Percentiles rank a stretch among this genome's conserved stretches.
These are phyloP conservation scores for Latrodectus geometricus DNA, from an alignment of 1,140 invertebrate species.

Conservation along the genomic window DNA sequence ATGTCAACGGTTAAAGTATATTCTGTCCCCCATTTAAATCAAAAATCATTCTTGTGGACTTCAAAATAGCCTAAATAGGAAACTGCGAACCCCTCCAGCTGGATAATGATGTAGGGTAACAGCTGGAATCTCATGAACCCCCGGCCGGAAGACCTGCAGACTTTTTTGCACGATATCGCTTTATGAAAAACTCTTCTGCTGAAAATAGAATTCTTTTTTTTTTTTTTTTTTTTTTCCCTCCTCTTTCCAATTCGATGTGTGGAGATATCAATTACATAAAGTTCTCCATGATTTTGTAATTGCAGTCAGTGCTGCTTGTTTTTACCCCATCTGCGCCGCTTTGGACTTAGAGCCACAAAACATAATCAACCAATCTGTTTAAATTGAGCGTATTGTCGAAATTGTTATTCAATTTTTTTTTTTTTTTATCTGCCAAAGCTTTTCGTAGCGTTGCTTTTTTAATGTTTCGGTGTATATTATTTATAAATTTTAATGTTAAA, in stretches of 20 bases:
- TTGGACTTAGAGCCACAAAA: no score
- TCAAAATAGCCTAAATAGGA: neutral
- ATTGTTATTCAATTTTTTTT: no score
- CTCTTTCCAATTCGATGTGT: neutral
- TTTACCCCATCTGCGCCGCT: neutral
- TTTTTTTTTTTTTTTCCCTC: neutral
- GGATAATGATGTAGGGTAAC: constrained; percentile 29
- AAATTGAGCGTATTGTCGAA: no score
- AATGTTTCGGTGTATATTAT: no score
- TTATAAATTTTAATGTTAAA: no score
- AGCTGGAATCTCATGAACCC: neutral
- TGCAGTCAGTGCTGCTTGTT: neutral
- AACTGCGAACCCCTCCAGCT: constrained; percentile 19
- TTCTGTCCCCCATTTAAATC: no score
- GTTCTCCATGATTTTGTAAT: neutral
- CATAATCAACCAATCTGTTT: no score
- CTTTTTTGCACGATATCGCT: neutral
- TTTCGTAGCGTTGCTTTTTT: no score
- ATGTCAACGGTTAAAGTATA: no score
- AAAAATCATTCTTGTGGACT: neutral
- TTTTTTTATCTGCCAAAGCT: no score
- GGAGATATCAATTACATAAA: neutral
- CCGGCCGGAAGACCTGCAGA: constrained; percentile 44
- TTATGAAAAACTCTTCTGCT: neutral
- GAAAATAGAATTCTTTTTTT: neutral